Evolutionary conservation across 2,797 vertebrate species (phyloP).

Genomic region (Gambelia wislizenii): DNA sequence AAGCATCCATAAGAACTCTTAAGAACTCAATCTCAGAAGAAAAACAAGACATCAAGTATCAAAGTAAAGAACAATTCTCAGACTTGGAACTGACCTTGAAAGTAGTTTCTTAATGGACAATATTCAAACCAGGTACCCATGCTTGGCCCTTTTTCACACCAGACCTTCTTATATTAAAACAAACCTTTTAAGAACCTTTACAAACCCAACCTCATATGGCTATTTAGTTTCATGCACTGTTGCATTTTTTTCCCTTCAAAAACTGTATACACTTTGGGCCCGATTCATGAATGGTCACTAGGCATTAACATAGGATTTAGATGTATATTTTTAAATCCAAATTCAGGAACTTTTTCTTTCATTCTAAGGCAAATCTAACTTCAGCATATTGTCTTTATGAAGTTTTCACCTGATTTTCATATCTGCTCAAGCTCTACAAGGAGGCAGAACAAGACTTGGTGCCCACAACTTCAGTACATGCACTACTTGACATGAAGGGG

Average conservation of each 20-base stretch:
- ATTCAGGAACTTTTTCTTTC: slow-evolving; percentile 55
- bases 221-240: slow-evolving; percentile 84
- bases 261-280: slow-evolving; percentile 85
- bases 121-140: slow-evolving; percentile 79
- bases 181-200: slow-evolving; percentile 53
- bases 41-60: slow-evolving; percentile 58
- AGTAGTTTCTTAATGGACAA: slow-evolving; percentile 73
- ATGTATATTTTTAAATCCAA: slow-evolving; percentile 62
- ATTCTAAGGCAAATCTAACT: slow-evolving; percentile 36
- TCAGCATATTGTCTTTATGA: slow-evolving; percentile 5
- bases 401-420: slow-evolving; percentile 48
- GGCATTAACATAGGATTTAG: slow-evolving; percentile 83
- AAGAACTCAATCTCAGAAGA: slow-evolving; percentile 72
- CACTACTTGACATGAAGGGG: background rate
- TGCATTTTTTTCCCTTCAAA: slow-evolving; percentile 80
- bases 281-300: slow-evolving; percentile 83
- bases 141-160: slow-evolving; percentile 81
- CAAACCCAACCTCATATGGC: slow-evolving; percentile 77
- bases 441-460: slow-evolving; percentile 25
- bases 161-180: slow-evolving; percentile 77
- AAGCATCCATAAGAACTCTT: slow-evolving; percentile 74
- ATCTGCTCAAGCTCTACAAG: slow-evolving; percentile 29
- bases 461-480: slow-evolving; percentile 4
- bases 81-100: slow-evolving; percentile 56
- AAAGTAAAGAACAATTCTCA: slow-evolving; percentile 63